Percentiles rank a stretch among this genome's conserved stretches.
Evolutionary conservation across 2,888 invertebrate genomes (phyloP).

Genomic region (Ypsolopha sequella): DNA sequence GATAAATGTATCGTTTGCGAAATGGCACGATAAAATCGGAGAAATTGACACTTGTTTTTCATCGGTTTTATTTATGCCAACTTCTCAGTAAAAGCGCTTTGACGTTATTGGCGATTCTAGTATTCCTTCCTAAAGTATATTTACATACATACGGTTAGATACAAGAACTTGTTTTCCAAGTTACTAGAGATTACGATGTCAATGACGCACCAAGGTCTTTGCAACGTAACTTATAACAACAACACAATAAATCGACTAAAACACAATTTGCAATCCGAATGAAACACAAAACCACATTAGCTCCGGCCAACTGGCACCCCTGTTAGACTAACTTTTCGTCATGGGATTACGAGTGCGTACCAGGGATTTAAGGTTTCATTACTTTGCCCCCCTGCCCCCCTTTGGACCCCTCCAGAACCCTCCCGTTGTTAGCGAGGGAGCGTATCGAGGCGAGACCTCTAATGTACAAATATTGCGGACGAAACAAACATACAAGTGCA

Average conservation of each 20-base stretch:
- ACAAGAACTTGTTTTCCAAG: too few species aligned
- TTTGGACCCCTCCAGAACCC: background rate
- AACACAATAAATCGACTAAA: constrained; percentile 44
- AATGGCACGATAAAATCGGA: background rate
- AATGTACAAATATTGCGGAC: constrained; percentile 70
- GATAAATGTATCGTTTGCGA: background rate
- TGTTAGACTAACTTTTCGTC: constrained; percentile 49
- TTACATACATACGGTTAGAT: too few species aligned
- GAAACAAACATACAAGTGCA: constrained; percentile 63
- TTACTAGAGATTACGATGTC: too few species aligned
- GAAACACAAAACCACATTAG: constrained; percentile 68
- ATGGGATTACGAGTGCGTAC: constrained; percentile 66
- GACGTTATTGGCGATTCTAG: constrained; percentile 17
- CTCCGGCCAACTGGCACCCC: constrained; percentile 63
- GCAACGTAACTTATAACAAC: constrained; percentile 27
- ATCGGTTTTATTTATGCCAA: background rate
- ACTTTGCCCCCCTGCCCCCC: constrained; percentile 26
- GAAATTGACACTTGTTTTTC: background rate
- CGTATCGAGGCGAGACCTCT: constrained; percentile 64
- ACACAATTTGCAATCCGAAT: constrained; percentile 59
- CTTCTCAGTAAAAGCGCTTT: background rate
- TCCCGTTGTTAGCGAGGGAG: constrained; percentile 25
- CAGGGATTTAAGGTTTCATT: constrained; percentile 71
- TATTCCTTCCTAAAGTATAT: too few species aligned
- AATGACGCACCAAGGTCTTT: too few species aligned